Base-by-base conservation (phyloP, 2,113 vertebrate genomes). In the Bufo gargarizans region DNA sequence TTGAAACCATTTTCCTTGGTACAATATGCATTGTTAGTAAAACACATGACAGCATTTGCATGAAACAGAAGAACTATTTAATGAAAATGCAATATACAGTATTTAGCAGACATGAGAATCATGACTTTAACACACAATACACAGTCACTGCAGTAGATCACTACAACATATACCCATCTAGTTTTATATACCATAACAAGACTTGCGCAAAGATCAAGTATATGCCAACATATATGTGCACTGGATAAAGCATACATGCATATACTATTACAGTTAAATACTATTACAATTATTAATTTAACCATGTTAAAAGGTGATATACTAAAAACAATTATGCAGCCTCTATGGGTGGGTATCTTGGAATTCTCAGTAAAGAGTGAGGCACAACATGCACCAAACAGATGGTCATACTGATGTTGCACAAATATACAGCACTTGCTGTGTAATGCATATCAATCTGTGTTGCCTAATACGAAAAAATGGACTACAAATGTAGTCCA, bases 1-100 rank as follows among this genome's bases (percentile, higher is more conserved):
- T 33, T 33, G 33, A 33, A 33, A 74, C 17, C 6, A 74, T 74
- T 74, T 9, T 74, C 1, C 43, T 47, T 74, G 13, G 16, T 47
- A 17, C 14, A 43, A 4, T 74, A 74, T 3, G 12, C 20, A 67
- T 47, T 47, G 43, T 14, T 47, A 4, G 47, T 6, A 14, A 74
- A 8, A 10, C 1, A 79, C 77, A 80, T 59, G 22, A 58, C 16
- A 79, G 10, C 14, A 80, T 67, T 82, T 82, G 80, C 59, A 49
- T 63, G 59, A 82, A 82, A 19, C 45, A 79, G 45, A 82, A 19
- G 12, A 65, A 67, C 16, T 55, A 43, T 82, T 65, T 82, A 82
- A 13, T 82, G 8, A 45, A 82, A 63, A 47, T 20, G 33, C 33
- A 33, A 33, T 33, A 33, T 53, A 53, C 12, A 2, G 58, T 3